Conservation (phyloP, 1,140 invertebrate genomes). For the Proctacanthus coquilletti region DNA sequence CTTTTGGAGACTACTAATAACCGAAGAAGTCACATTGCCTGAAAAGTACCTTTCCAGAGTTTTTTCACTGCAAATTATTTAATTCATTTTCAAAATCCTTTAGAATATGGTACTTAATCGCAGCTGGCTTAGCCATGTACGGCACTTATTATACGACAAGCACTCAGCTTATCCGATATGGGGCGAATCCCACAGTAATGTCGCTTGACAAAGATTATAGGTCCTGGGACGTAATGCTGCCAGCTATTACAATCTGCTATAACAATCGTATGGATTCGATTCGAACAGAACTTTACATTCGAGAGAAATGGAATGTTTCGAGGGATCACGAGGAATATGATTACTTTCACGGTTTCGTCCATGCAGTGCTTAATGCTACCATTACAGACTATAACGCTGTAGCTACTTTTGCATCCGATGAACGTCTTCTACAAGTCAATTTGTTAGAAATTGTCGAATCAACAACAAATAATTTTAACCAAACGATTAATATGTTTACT, state of each 20-base stretch:
- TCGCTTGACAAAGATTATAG: constrained; percentile 49
- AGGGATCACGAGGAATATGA: constrained; percentile 25
- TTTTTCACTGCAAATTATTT: no score
- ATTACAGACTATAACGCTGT: constrained; percentile 22
- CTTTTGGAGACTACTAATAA: no score
- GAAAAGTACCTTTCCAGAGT: no score
- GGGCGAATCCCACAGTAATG: constrained; percentile 47
- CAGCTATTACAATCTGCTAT: constrained; percentile 39
- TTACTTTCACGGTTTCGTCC: constrained; percentile 29
- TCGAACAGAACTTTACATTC: constrained; percentile 22
- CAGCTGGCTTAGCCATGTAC: no score
- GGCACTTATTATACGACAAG: no score
- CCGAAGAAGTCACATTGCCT: no score
- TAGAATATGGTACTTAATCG: no score
- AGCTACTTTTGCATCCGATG: constrained; percentile 30
- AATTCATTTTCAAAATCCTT: no score
- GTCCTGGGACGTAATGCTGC: constrained; percentile 47
- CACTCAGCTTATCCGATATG: no score
- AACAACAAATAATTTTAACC: constrained; percentile 30
- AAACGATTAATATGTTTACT: constrained; percentile 30
- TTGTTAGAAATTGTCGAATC: constrained; percentile 22
- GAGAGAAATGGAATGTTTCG: constrained; percentile 23
- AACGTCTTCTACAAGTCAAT: constrained; percentile 26
- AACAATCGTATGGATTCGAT: constrained; percentile 30
- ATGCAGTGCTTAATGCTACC: constrained; percentile 30